Evolutionary conservation across 2,113 vertebrate species (phyloP).

Genomic region (Megaceryle maxima): DNA sequence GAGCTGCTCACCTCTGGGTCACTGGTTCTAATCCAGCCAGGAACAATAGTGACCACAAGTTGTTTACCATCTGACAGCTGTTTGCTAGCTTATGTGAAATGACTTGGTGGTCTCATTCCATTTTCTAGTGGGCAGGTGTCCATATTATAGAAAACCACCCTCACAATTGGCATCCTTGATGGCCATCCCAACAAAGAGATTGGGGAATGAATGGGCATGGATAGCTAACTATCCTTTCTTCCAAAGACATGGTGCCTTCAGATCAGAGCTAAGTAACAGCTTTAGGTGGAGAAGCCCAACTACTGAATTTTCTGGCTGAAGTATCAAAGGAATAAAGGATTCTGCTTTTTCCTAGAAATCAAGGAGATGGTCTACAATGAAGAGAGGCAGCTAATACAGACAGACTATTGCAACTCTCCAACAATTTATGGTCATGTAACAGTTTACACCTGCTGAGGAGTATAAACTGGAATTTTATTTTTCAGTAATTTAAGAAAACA

Average conservation of each 20-base stretch:
- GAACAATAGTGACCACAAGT: slow-evolving; percentile 55
- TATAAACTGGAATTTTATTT: neutral
- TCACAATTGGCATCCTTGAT: slow-evolving; percentile 17
- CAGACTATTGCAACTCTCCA: neutral
- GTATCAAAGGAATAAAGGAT: neutral
- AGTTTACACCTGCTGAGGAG: neutral
- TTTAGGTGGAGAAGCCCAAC: neutral
- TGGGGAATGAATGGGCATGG: neutral
- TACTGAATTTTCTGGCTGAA: neutral
- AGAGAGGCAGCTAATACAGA: neutral
- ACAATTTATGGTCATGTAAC: neutral
- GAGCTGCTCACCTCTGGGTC: slow-evolving; percentile 59
- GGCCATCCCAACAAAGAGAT: slow-evolving; percentile 19
- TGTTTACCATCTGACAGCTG: slow-evolving; percentile 68
- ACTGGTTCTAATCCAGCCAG: slow-evolving; percentile 49
- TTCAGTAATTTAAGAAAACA: neutral
- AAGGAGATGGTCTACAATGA: neutral
- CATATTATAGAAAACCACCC: slow-evolving; percentile 16
- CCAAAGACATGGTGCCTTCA: neutral
- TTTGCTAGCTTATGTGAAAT: slow-evolving; percentile 41
- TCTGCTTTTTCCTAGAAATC: neutral
- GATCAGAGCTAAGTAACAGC: neutral
- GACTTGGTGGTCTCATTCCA: slow-evolving; percentile 41
- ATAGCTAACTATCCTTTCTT: neutral
- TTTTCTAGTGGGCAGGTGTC: slow-evolving; percentile 43